A percentile compares a stretch with the other conserved stretches of the same genome.
Evolutionary conservation across 2,113 vertebrate genomes (phyloP).

Genomic region (Balaeniceps rex): DNA sequence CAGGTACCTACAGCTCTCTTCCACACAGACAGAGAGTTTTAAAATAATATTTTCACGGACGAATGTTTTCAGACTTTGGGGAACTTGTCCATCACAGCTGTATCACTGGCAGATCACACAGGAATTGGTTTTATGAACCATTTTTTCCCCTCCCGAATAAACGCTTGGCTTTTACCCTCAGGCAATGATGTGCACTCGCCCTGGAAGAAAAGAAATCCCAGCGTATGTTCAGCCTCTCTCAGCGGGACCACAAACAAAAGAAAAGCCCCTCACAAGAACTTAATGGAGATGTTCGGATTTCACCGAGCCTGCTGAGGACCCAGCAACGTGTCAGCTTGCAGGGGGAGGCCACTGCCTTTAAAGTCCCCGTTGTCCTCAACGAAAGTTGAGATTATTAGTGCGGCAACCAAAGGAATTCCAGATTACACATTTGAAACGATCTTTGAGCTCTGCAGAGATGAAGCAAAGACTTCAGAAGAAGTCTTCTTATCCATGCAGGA

Average conservation of each 20-base stretch:
- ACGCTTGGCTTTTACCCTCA: not conserved
- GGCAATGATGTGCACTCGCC: not conserved
- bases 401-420: not conserved
- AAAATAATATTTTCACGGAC: not conserved
- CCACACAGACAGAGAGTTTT: not conserved
- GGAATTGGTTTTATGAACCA: not conserved
- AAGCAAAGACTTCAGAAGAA: slow-evolving; percentile 11
- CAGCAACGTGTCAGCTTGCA: not conserved
- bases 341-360: not conserved
- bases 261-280: not conserved
- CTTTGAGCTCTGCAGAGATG: not conserved
- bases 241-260: not conserved
- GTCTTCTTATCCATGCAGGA: not conserved
- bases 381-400: not conserved
- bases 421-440: not conserved
- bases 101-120: not conserved
- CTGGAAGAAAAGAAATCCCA: not conserved
- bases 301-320: not conserved
- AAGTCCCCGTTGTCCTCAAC: not conserved
- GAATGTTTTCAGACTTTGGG: not conserved
- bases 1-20: not conserved
- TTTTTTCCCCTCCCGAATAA: not conserved
- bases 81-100: not conserved
- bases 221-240: not conserved
- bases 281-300: not conserved